These are phyloP conservation scores for Morpho deidamia DNA, from an alignment of 2,888 invertebrate species.

Conservation along the genomic window DNA sequence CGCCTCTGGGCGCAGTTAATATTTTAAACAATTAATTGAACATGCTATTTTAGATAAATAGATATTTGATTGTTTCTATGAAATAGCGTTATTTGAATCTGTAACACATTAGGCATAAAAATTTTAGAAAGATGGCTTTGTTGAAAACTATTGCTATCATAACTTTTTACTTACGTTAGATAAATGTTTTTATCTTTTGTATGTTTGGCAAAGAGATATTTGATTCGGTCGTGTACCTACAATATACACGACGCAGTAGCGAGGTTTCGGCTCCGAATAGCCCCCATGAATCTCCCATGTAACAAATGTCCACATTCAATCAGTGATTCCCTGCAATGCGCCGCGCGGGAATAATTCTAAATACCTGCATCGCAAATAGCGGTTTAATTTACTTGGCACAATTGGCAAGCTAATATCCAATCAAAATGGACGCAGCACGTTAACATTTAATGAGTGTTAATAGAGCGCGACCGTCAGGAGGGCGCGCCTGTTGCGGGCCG, in stretches of 20 bases:
- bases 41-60: no score
- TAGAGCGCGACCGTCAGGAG: not conserved
- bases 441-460: constrained; percentile 19
- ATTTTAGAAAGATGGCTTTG: no score
- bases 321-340: constrained; percentile 5
- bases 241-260: not conserved
- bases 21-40: no score
- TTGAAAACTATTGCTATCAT: no score
- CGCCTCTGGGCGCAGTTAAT: no score
- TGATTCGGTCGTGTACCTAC: not conserved
- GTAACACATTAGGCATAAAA: no score
- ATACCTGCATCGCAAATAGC: constrained; percentile 15
- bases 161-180: no score
- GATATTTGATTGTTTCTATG: no score
- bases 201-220: no score
- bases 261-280: constrained; percentile 9
- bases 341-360: constrained; percentile 17
- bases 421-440: constrained; percentile 16
- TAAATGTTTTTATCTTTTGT: no score
- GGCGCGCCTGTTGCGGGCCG: not conserved
- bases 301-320: constrained; percentile 16
- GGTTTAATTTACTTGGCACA: constrained; percentile 21
- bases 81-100: no score
- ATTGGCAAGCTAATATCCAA: constrained; percentile 20
- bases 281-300: constrained; percentile 9